Evolutionary conservation across 2,113 vertebrate genomes (phyloP), one percentile per base, ranked within the genome.

Genomic region (Speoplatyrhinus poulsoni): DNA sequence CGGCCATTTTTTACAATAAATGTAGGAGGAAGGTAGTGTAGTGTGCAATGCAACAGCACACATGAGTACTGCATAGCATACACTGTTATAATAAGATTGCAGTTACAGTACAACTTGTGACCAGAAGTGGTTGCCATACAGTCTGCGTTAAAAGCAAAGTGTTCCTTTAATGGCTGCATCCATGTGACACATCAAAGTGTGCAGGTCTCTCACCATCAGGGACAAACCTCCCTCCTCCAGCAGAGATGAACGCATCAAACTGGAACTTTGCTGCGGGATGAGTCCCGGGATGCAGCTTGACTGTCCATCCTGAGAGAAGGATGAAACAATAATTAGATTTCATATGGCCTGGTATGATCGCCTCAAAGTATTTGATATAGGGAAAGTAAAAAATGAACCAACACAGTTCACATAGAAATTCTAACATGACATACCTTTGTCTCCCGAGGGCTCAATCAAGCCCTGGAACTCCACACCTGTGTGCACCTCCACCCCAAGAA

Each of bases 161-260:
- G 26, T 41, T 8, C 36, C 36, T 8, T 41, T 41, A 41, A 11
- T 33, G 17, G 58, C 11, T 36, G n/a, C 9, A 0, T 59, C 12
- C 16, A 12, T 9, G 0, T 41, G 49, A 4, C 26, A 26, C 57
- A 12, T 62, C 19, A 9, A 4, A 48, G 50, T 52, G 58, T 19
- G 52, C 15, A 17, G 11, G 55, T 57, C 41, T 69, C 85, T 94
- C 85, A 98, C 97, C 97, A 84, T 96, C 92, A 1, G 96, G 97
- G 63, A 96, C 88, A 16, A 94, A 98, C 81, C 88, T 93, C 63
- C 96, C 95, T 6, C 97, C 97, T 0, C 94, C 97, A 0, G 96
- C 97, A 1, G 95, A 98, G 81, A 98, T 93, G 69, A 99, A 95
- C 65, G 98, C 93, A 0, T 97, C 92, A 10, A 99, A 98, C 85